Base-by-base conservation (phyloP, 2,113 vertebrate species). In the Chaenocephalus aceratus region DNA sequence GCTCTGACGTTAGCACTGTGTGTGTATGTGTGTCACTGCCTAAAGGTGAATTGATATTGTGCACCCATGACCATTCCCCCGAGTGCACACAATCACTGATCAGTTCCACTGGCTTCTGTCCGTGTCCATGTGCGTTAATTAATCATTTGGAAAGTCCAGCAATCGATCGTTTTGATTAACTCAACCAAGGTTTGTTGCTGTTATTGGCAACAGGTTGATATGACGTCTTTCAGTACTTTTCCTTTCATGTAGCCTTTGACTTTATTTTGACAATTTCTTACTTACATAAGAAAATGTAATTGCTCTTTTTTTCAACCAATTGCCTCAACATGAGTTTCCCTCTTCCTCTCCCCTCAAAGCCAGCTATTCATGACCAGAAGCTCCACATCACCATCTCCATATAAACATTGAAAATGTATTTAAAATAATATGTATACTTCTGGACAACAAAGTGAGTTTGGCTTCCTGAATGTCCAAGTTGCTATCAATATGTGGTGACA, bases 11-110 rank as follows among this genome's bases (percentile, higher is more conserved):
- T 49, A 79, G 21, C 14, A 11, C 34, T 71, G 61, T 54, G 23
- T 79, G 23, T 18, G 11, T 56, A 6, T 51, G 41, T 54, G 41
- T 83, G 66, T 79, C 69, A 48, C 1, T 44, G 61, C 66, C 80
- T 64, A 41, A 80, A 85, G 72, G 45, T 70, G 49, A 77, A 84
- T 67, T 64, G 69, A 87, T 80, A 72, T 86, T 76, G 75, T 73
- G 52, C 49, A 65, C n/a, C 52, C 76, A 58, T 69, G 59, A 76
- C 67, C 60, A n/a, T 54, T 64, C 34, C 34, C 34, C 69, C 3
- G 5, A 63, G 66, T 10, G 26, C 68, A 56, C 2, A 61, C 56
- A 26, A 57, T 65, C 36, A 30, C 46, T 36, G 52, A 83, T 46
- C 36, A 53, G n/a, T 58, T 59, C 58, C 59, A 70, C 49, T 12